Evolutionary conservation across 2,888 invertebrate genomes (phyloP).

Genomic region (Habroteleia sp.): DNA sequence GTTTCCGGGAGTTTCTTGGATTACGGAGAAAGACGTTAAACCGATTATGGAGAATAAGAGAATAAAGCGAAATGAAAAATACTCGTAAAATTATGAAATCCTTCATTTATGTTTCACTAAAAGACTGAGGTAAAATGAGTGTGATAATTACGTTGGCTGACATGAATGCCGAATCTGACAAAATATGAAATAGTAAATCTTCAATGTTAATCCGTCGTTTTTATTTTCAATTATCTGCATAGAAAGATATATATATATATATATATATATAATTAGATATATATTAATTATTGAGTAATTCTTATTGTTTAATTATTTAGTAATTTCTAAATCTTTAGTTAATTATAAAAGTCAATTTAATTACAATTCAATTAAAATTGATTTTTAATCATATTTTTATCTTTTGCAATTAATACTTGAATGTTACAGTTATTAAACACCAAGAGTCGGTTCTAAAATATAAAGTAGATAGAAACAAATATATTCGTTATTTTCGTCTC

Average conservation of each 20-base stretch:
- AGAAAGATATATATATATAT: too few species aligned
- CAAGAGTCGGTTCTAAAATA: too few species aligned
- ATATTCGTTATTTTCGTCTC: too few species aligned
- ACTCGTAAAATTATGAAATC: constrained; percentile 61
- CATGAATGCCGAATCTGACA: constrained; percentile 11
- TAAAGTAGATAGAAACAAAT: too few species aligned
- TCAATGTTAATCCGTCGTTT: constrained; percentile 12
- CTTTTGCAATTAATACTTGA: too few species aligned
- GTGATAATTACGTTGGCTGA: constrained; percentile 37
- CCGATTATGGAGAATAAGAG: constrained; percentile 58
- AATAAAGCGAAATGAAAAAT: constrained; percentile 64
- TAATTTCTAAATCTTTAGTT: too few species aligned
- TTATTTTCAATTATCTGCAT: constrained; percentile 5
- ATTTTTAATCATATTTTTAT: too few species aligned
- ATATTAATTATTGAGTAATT: too few species aligned
- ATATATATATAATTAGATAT: background rate
- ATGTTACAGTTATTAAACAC: too few species aligned
- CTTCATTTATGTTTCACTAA: constrained; percentile 35
- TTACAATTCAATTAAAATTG: too few species aligned
- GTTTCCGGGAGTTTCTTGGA: constrained; percentile 62
- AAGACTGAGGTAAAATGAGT: constrained; percentile 44
- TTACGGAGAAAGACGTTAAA: constrained; percentile 58
- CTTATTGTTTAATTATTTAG: too few species aligned
- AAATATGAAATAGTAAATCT: constrained; percentile 11
- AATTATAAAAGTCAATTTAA: too few species aligned